Percentiles rank a stretch among this genome's conserved stretches.
phyloP scores from a whole-genome alignment of 1,140 invertebrate genomes.

The Anoplophora glabripennis region DNA sequence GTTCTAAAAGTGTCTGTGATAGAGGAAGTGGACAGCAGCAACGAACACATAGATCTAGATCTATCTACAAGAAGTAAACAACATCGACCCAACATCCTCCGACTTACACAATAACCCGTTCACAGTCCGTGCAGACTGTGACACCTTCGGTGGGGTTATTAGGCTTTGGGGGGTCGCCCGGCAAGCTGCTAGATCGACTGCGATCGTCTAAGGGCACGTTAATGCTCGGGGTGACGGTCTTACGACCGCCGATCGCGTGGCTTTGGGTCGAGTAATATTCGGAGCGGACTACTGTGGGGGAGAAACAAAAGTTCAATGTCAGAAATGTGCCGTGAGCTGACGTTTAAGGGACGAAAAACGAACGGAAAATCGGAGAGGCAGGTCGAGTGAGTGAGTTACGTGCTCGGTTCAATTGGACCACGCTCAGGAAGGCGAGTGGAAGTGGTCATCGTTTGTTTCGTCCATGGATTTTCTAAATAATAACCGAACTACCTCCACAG shows the following conservation, averaged over 20 bases:
- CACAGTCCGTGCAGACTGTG: conserved; percentile 70
- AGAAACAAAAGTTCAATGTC: conserved; percentile 4
- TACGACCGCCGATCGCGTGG: conserved; percentile 60
- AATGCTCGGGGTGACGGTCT: conserved; percentile 47
- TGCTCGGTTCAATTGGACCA: too few species aligned
- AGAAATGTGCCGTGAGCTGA: too few species aligned
- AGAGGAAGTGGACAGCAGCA: background rate
- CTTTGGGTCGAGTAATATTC: conserved; percentile 62
- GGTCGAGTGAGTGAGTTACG: too few species aligned
- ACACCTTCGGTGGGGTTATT: conserved; percentile 48
- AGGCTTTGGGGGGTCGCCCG: conserved; percentile 29
- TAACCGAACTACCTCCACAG: too few species aligned
- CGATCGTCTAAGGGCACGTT: conserved; percentile 42
- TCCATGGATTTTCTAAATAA: too few species aligned
- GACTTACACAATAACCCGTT: conserved; percentile 75
- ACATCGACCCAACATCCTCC: conserved; percentile 46
- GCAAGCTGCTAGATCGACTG: conserved; percentile 47
- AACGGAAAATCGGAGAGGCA: too few species aligned
- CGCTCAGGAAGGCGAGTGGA: too few species aligned
- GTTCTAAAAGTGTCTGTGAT: too few species aligned
- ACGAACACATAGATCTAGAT: conserved; percentile 8
- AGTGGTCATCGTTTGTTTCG: too few species aligned
- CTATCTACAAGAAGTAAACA: conserved; percentile 4
- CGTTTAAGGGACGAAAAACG: too few species aligned
- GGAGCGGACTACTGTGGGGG: conserved; percentile 47